Evolutionary conservation across 2,888 invertebrate genomes (phyloP).

Genomic region (Cepaea hortensis): DNA sequence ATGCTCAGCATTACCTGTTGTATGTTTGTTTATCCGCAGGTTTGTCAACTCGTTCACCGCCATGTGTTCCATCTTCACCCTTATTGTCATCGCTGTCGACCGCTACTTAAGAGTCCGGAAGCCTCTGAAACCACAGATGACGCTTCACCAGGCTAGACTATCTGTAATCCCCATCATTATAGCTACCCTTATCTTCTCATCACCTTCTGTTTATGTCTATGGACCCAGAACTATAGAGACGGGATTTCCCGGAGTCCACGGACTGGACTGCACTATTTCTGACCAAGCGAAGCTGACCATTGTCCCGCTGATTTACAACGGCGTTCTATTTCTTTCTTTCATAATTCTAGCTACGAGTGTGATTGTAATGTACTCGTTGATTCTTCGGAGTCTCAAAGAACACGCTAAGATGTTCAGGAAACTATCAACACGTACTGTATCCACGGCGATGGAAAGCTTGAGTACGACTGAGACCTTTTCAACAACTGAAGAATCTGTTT

Average conservation of each 20-base stretch:
- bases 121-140: constrained; percentile 60
- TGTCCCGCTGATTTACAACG: constrained; percentile 59
- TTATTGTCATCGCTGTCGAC: constrained; percentile 63
- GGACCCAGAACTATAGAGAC: constrained; percentile 58
- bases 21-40: constrained; percentile 13
- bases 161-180: constrained; percentile 29
- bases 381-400: constrained; percentile 53
- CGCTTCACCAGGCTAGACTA: constrained; percentile 56
- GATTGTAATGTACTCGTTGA: constrained; percentile 57
- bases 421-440: no score
- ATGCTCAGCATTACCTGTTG: no score
- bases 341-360: constrained; percentile 54
- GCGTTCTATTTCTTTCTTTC: constrained; percentile 58
- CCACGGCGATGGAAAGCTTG: not conserved
- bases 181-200: constrained; percentile 54
- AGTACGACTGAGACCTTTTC: not conserved
- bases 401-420: constrained; percentile 11
- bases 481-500: not conserved
- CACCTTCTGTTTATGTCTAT: constrained; percentile 61
- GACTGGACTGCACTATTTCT: constrained; percentile 63
- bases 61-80: constrained; percentile 57
- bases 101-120: constrained; percentile 63
- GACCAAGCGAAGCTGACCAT: constrained; percentile 53
- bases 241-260: constrained; percentile 54
- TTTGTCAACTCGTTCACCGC: constrained; percentile 56